Percentiles rank a stretch among this genome's conserved stretches.
phyloP scores from a whole-genome alignment of 2,888 invertebrate genomes.

The Leptogaster cylindrica region DNA sequence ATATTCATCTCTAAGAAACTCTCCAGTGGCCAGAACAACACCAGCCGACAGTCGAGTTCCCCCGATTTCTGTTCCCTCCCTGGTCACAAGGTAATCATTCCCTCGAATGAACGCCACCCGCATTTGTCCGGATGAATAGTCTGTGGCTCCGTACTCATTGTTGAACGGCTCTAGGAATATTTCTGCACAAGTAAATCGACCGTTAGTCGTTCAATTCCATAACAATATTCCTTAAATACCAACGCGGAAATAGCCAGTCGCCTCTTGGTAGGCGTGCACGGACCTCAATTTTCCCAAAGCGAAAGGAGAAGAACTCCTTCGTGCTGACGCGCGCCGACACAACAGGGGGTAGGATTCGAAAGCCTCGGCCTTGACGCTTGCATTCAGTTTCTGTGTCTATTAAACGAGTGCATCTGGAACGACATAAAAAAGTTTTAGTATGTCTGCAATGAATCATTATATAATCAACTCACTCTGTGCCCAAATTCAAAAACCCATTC shows the following conservation, averaged over 20 bases:
- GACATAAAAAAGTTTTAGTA: background rate
- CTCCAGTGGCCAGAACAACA: constrained; percentile 52
- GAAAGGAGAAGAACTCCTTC: constrained; percentile 69
- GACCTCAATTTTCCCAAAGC: constrained; percentile 73
- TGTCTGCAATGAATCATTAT: background rate
- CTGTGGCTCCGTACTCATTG: constrained; percentile 67
- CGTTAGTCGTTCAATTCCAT: too few species aligned
- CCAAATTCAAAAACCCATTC: constrained; percentile 57
- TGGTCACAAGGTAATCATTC: constrained; percentile 61
- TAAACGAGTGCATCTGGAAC: constrained; percentile 64
- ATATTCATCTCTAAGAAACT: constrained; percentile 59
- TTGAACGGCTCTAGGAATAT: constrained; percentile 70
- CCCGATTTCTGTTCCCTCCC: constrained; percentile 52
- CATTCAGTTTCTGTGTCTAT: constrained; percentile 61
- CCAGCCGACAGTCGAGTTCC: constrained; percentile 55
- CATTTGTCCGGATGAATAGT: constrained; percentile 71
- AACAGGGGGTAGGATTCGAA: constrained; percentile 72
- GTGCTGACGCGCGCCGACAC: constrained; percentile 70
- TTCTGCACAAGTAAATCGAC: too few species aligned
- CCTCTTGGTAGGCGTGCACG: constrained; percentile 76
- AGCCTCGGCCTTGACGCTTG: constrained; percentile 49
- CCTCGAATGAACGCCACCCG: constrained; percentile 75
- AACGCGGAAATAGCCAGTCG: constrained; percentile 81
- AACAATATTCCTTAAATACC: constrained; percentile 48
- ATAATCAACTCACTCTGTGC: constrained; percentile 53